Evolutionary conservation across 2,797 vertebrate genomes (phyloP), one percentile per base, ranked within the genome.

Genomic region (Melopsittacus undulatus): DNA sequence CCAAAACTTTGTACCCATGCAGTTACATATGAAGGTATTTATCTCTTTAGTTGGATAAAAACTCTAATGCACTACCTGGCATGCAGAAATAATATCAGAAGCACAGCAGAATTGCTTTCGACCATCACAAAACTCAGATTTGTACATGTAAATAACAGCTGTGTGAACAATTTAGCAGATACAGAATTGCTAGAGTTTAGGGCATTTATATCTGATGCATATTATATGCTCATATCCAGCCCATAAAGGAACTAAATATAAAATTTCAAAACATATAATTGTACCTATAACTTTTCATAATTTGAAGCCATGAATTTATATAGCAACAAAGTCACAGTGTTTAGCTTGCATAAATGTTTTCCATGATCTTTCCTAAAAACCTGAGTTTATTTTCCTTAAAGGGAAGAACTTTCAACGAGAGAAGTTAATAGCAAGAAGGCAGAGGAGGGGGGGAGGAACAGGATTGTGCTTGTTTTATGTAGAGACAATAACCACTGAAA

Each of bases 61-160:
- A 94, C 89, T 75, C 81, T 62, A 61, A 56, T 78, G 91, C 70
- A 42, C 48, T 96, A 94, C 95, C 89, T 95, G 79, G 70, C 67
- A 90, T 48, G 51, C 66, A 88, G 70, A 79, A 90, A 88, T 78
- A 92, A 69, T 84, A 92, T 57, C 64, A 87, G n/a, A 40, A 84
- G 73, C 69, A 91, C 45, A 76, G 48, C n/a, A 86, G 87, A 91
- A 92, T 68, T 90, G 83, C 91, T 91, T 92, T 94, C 5, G 0
- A 92, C 86, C 63, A 46, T 84, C 67, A 82, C 59, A 91, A 94
- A 95, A 80, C 72, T 85, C 84, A 79, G 70, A 94, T 94, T 86
- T 92, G 46, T 86, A 79, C 76, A 76, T 61, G 40, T 89, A 95
- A 89, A 90, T 91, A 96, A 91, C 94, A 95, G 91, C 79, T 96